Conservation (phyloP, 2,797 vertebrate genomes). For the Sebastes trivittatus region DNA sequence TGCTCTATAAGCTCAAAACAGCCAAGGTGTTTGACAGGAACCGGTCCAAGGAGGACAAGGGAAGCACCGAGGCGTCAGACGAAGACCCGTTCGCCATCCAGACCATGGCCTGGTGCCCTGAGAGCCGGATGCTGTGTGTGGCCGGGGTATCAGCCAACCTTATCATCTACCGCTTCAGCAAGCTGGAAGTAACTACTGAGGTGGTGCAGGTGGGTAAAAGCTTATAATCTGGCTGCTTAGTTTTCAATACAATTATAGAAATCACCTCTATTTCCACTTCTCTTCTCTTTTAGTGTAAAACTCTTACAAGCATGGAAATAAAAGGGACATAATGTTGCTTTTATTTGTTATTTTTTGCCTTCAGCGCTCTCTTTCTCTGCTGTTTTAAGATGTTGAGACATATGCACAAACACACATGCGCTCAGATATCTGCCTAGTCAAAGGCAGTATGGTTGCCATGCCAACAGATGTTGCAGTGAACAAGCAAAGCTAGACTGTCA, state of each 20-base stretch:
- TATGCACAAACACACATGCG: background rate
- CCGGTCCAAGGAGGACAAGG: conserved; percentile 92
- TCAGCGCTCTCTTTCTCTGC: background rate
- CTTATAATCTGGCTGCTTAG: background rate
- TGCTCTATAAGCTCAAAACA: conserved; percentile 98
- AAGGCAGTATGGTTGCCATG: conserved; percentile 74
- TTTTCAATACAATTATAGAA: background rate
- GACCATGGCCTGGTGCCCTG: conserved; percentile 96
- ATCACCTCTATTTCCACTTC: background rate
- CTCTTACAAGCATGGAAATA: background rate
- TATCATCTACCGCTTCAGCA: conserved; percentile 97
- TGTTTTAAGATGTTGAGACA: conserved; percentile 12
- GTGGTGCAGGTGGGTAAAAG: conserved; percentile 88
- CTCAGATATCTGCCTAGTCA: conserved; percentile 57
- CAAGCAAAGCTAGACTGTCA: conserved; percentile 58
- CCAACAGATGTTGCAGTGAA: conserved; percentile 70
- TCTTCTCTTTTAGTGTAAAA: background rate
- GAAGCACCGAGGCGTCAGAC: conserved; percentile 91
- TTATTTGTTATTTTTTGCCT: background rate
- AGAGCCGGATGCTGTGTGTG: conserved; percentile 94
- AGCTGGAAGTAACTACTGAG: conserved; percentile 94
- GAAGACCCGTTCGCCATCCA: conserved; percentile 98
- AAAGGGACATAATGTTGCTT: background rate
- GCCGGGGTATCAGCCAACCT: conserved; percentile 97
- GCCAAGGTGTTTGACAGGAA: conserved; percentile 98